Conservation (phyloP, 2,797 vertebrate species). For the Karalla daura region DNA sequence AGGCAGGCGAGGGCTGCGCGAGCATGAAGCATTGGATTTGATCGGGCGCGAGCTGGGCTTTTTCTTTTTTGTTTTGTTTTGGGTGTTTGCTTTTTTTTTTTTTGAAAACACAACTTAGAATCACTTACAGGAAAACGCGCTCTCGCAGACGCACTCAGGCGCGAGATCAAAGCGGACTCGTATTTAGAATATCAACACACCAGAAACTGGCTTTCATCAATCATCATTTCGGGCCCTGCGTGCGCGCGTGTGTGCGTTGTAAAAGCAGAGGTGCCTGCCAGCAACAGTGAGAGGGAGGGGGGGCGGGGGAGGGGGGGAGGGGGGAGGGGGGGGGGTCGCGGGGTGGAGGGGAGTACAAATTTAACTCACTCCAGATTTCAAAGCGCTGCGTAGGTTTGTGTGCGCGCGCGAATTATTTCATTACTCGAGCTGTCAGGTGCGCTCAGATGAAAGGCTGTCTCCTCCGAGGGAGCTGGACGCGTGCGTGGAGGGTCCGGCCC, state of each 20-base stretch:
- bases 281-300: slow-evolving; percentile 38
- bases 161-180: slow-evolving; percentile 42
- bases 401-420: slow-evolving; percentile 26
- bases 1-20: neutral
- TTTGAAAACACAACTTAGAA: slow-evolving; percentile 30
- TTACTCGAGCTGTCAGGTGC: slow-evolving; percentile 49
- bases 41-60: slow-evolving; percentile 6
- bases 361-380: slow-evolving; percentile 74
- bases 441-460: slow-evolving; percentile 33
- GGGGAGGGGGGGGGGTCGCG: too few relatives aligned
- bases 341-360: slow-evolving; percentile 46
- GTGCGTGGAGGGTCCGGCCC: too few relatives aligned
- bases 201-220: slow-evolving; percentile 48
- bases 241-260: slow-evolving; percentile 33
- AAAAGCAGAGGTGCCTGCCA: slow-evolving; percentile 49
- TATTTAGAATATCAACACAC: slow-evolving; percentile 52
- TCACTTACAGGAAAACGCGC: slow-evolving; percentile 40
- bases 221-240: slow-evolving; percentile 31
- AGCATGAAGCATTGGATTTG: slow-evolving; percentile 2
- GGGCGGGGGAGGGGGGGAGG: too few relatives aligned
- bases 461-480: neutral
- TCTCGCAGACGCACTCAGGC: slow-evolving; percentile 21
- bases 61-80: too few relatives aligned
- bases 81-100: too few relatives aligned
- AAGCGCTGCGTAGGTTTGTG: slow-evolving; percentile 9